Conservation (phyloP, 2,888 invertebrate species). For the Orthosia gothica region DNA sequence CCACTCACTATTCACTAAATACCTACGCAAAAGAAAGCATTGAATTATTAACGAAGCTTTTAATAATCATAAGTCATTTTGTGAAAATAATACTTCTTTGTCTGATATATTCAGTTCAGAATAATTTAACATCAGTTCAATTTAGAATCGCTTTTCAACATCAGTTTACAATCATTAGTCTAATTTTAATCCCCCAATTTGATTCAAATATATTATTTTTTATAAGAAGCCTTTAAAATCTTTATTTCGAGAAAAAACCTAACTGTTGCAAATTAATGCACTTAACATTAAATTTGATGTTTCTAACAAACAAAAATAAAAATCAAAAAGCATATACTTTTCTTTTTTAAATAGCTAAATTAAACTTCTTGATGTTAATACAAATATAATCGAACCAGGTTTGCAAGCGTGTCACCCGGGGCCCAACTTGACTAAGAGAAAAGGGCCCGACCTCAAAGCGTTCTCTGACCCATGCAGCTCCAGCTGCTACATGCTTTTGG, state of each 20-base stretch:
- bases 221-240: not conserved
- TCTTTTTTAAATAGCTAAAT: not conserved
- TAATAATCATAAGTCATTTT: not conserved
- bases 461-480: constrained; percentile 96
- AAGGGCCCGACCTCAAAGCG: constrained; percentile 97
- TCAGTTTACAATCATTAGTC: not conserved
- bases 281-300: too few species aligned
- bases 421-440: constrained; percentile 96
- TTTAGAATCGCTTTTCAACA: not conserved
- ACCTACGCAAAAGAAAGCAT: not conserved
- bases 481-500: constrained; percentile 97
- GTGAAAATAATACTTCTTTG: not conserved
- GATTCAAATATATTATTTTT: not conserved
- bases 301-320: too few species aligned
- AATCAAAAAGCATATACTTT: too few species aligned
- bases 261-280: not conserved
- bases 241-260: not conserved
- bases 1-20: not conserved
- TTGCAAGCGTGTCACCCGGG: constrained; percentile 97
- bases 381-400: constrained; percentile 87
- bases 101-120: not conserved
- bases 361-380: not conserved
- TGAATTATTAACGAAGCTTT: not conserved
- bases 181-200: not conserved
- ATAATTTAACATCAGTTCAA: not conserved